Evolutionary conservation across 1,140 invertebrate species (phyloP).

Genomic region (Trichoplusia ni): DNA sequence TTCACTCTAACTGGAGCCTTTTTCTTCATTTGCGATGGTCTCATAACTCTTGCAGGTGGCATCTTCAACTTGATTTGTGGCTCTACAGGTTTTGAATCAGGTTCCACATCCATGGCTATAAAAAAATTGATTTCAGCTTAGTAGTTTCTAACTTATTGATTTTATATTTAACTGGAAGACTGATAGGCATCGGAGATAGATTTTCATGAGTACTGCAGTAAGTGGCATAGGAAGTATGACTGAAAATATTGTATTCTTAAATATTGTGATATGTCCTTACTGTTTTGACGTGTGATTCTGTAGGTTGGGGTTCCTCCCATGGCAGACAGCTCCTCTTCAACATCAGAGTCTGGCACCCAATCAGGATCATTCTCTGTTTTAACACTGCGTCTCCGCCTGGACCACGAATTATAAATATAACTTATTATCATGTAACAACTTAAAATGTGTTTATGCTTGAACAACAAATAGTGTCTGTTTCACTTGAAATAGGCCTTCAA

Average conservation of each 20-base stretch:
- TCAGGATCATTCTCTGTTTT: conserved; percentile 79
- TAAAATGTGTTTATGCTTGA: too few relatives aligned
- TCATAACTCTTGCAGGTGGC: conserved; percentile 22
- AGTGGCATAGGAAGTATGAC: too few relatives aligned
- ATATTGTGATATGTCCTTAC: conserved; percentile 48
- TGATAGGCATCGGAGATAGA: background rate
- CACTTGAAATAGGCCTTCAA: too few relatives aligned
- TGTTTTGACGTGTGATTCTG: conserved; percentile 57
- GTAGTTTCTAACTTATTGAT: background rate
- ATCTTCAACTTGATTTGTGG: conserved; percentile 29
- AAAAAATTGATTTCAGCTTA: conserved; percentile 6
- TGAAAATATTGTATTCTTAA: too few relatives aligned
- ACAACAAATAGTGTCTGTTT: too few relatives aligned
- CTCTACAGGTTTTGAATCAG: conserved; percentile 31
- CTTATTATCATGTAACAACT: too few relatives aligned
- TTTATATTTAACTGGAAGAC: background rate
- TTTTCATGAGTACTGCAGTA: too few relatives aligned
- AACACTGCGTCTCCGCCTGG: conserved; percentile 58
- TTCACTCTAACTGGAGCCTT: conserved; percentile 31
- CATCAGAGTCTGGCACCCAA: conserved; percentile 80
- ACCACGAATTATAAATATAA: background rate
- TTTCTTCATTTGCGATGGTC: conserved; percentile 42
- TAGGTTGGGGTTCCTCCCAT: conserved; percentile 73
- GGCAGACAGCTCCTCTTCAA: conserved; percentile 80
- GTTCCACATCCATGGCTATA: conserved; percentile 62